Conservation (phyloP, 2,888 invertebrate species). For the Cheilosia vulpina region DNA sequence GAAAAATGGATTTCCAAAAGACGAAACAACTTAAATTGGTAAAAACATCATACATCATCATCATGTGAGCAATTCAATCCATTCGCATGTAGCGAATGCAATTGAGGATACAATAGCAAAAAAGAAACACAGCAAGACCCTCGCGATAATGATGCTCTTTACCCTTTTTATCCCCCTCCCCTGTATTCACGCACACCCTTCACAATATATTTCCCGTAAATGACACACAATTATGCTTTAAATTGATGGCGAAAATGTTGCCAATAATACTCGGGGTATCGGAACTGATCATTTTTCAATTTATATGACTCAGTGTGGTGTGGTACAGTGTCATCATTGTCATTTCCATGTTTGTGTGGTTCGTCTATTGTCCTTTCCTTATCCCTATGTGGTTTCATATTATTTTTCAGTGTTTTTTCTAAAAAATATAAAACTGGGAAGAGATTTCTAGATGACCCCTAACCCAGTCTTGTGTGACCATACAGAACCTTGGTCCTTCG, state of each 20-base stretch:
- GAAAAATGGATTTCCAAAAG: slow-evolving; percentile 62
- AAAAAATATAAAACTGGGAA: too few species aligned
- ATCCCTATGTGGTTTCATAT: too few species aligned
- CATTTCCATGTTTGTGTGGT: slow-evolving; percentile 5
- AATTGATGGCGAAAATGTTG: slow-evolving; percentile 74
- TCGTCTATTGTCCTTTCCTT: slow-evolving; percentile 27
- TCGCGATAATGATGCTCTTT: slow-evolving; percentile 63
- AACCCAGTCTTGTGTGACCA: neutral
- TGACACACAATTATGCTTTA: slow-evolving; percentile 72
- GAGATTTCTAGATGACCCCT: too few species aligned
- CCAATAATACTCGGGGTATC: slow-evolving; percentile 48
- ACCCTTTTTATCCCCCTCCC: slow-evolving; percentile 38
- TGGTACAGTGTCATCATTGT: slow-evolving; percentile 42
- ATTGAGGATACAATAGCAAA: slow-evolving; percentile 56
- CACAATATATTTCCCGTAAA: slow-evolving; percentile 49
- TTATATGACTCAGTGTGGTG: slow-evolving; percentile 24
- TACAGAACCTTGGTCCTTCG: neutral
- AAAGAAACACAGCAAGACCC: slow-evolving; percentile 26
- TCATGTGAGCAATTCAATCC: slow-evolving; percentile 61
- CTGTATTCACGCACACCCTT: slow-evolving; percentile 44
- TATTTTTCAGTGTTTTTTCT: neutral
- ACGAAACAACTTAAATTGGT: neutral
- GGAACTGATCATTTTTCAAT: slow-evolving; percentile 73
- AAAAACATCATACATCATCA: slow-evolving; percentile 72
- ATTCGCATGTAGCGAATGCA: slow-evolving; percentile 63